A percentile compares a stretch with the other conserved stretches of the same genome.
Evolutionary conservation across 2,797 vertebrate species (phyloP).

Genomic region (Gymnothorax javanicus): DNA sequence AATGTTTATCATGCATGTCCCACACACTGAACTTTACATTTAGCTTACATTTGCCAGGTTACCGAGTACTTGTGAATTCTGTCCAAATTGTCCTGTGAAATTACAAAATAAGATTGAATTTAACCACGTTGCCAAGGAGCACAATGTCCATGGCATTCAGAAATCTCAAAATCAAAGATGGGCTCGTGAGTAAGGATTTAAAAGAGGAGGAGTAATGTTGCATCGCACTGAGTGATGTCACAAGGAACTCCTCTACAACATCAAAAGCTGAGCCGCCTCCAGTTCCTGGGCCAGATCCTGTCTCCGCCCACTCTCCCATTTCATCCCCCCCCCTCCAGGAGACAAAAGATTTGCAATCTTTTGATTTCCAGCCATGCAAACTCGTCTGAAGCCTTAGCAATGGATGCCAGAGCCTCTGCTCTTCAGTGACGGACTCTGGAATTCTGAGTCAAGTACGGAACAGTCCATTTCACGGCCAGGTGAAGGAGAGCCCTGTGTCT

Average conservation of each 20-base stretch:
- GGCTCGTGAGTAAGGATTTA: background rate
- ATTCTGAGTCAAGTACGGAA: constrained; percentile 34
- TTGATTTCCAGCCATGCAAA: constrained; percentile 28
- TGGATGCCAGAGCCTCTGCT: constrained; percentile 32
- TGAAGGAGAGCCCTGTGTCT: background rate
- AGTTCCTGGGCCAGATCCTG: background rate
- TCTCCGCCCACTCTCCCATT: no score
- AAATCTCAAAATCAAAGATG: background rate
- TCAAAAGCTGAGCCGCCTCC: constrained; percentile 9
- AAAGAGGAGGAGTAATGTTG: background rate
- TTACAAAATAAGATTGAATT: background rate
- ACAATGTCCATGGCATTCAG: background rate
- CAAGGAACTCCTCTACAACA: constrained; percentile 5
- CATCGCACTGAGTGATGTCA: background rate
- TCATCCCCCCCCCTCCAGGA: background rate
- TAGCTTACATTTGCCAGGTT: no score
- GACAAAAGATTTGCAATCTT: constrained; percentile 10
- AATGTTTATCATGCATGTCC: no score
- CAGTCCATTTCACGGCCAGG: background rate
- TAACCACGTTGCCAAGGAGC: background rate
- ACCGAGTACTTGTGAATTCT: no score
- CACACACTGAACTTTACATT: no score
- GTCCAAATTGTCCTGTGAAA: no score
- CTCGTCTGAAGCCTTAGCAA: background rate
- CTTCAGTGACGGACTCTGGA: background rate